Percentiles rank a stretch among this genome's conserved stretches.
Conservation (phyloP, 2,888 invertebrate species). For the Volucella zonaria region DNA sequence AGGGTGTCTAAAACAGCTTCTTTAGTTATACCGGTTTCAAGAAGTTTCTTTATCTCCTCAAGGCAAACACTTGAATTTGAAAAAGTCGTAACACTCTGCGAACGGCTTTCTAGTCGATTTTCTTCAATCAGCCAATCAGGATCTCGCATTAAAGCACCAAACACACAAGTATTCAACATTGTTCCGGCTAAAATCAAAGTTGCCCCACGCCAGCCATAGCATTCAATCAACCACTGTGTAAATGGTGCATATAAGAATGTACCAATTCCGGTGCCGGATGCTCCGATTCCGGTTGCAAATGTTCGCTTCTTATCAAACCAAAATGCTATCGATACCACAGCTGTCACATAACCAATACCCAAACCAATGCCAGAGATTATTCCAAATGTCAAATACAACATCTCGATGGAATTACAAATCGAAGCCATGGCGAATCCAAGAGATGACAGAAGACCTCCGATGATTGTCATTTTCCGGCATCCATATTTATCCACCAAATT, state of each 20-base stretch:
- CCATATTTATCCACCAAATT: conserved; percentile 93
- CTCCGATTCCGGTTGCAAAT: conserved; percentile 93
- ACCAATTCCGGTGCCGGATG: conserved; percentile 94
- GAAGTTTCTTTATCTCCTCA: conserved; percentile 85
- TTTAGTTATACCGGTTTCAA: conserved; percentile 86
- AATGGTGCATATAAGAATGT: conserved; percentile 94
- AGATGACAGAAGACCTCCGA: conserved; percentile 89
- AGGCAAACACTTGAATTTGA: conserved; percentile 82
- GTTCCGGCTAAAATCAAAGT: conserved; percentile 91
- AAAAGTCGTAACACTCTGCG: conserved; percentile 82
- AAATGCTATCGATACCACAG: conserved; percentile 95
- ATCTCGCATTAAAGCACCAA: conserved; percentile 93
- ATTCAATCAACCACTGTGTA: conserved; percentile 88
- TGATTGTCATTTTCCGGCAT: conserved; percentile 89
- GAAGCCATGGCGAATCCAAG: conserved; percentile 90
- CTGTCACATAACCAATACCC: conserved; percentile 92
- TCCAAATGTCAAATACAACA: conserved; percentile 93
- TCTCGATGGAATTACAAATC: conserved; percentile 88
- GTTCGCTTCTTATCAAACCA: conserved; percentile 95
- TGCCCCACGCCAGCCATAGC: conserved; percentile 93
- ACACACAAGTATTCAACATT: conserved; percentile 92
- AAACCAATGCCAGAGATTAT: conserved; percentile 92
- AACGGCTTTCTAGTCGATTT: conserved; percentile 82
- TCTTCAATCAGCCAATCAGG: conserved; percentile 88
- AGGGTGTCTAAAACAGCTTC: conserved; percentile 82